phyloP scores from a whole-genome alignment of 2,113 vertebrate species.

The Paratilapia polleni region DNA sequence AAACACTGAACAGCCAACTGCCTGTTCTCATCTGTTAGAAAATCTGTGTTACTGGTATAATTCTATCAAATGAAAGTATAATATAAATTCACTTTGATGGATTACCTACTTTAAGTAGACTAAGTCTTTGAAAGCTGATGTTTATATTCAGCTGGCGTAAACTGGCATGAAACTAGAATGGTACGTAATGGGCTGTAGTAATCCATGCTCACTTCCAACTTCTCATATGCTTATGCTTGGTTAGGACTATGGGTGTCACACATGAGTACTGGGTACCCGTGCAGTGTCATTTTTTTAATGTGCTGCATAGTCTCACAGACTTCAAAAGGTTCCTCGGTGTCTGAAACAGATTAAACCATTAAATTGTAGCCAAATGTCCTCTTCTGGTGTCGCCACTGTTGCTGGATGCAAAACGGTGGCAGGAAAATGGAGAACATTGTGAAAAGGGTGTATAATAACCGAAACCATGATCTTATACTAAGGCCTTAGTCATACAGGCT shows the following conservation, averaged over 20 bases:
- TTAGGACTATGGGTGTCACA: no score
- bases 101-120: neutral
- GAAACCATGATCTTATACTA: neutral
- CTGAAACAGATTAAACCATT: neutral
- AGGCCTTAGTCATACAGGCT: neutral
- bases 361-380: neutral
- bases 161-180: neutral
- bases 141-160: neutral
- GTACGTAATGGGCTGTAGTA: neutral
- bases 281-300: neutral
- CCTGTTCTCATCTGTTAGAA: neutral
- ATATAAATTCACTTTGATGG: neutral
- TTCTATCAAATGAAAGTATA: neutral
- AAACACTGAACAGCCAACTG: no score
- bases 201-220: neutral
- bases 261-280: no score
- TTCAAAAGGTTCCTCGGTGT: neutral
- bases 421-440: neutral
- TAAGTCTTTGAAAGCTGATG: neutral
- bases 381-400: neutral
- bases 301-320: neutral
- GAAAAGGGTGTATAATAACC: neutral
- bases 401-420: neutral
- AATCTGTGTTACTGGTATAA: neutral
- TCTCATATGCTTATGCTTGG: neutral